phyloP scores from a whole-genome alignment of 2,888 invertebrate species.

The Tuta absoluta region DNA sequence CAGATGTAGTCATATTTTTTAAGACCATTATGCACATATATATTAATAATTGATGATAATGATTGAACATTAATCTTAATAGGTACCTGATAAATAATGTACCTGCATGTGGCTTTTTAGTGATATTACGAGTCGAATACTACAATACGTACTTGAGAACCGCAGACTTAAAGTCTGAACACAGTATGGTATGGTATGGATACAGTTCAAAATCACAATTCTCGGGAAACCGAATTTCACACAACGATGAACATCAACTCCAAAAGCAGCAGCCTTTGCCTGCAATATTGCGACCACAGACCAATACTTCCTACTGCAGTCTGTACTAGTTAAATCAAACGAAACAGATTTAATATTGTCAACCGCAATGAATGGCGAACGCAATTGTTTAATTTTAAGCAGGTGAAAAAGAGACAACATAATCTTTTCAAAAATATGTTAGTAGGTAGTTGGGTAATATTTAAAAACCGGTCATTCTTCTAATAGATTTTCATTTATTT shows the following conservation, averaged over 20 bases:
- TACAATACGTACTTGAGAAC: background rate
- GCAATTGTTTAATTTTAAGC: background rate
- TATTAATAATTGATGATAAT: too few species aligned
- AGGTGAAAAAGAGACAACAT: too few species aligned
- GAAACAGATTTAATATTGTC: constrained; percentile 5
- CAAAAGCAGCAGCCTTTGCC: constrained; percentile 7
- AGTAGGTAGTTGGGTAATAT: too few species aligned
- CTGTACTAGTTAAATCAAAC: background rate
- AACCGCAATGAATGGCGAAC: background rate
- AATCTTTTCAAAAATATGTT: too few species aligned
- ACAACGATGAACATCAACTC: constrained; percentile 8
- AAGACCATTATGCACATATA: too few species aligned
- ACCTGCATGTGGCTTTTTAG: too few species aligned
- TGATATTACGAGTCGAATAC: background rate
- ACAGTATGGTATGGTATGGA: too few species aligned
- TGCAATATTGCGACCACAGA: constrained; percentile 11
- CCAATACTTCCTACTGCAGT: background rate
- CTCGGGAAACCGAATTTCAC: constrained; percentile 8
- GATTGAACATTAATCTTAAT: too few species aligned
- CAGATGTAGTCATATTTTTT: background rate
- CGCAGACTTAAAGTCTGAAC: too few species aligned
- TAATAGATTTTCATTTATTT: too few species aligned
- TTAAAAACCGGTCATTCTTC: too few species aligned
- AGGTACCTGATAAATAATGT: too few species aligned
- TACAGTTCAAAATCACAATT: constrained; percentile 8